phyloP scores from a whole-genome alignment of 2,113 vertebrate species.

The Tonatia bakeri region DNA sequence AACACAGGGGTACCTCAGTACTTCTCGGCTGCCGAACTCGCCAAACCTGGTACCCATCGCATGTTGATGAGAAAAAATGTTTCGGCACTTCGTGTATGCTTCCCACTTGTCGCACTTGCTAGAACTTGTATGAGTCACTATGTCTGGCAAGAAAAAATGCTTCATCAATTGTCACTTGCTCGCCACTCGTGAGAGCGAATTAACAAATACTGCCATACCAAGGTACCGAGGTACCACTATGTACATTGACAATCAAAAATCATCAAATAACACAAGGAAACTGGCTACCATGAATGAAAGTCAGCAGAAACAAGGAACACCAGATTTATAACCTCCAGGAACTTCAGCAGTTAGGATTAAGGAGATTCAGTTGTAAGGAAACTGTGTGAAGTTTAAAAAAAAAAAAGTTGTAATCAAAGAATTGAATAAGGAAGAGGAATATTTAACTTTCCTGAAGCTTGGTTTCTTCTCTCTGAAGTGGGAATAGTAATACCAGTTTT shows the following conservation, averaged over 20 bases:
- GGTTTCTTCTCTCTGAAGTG: neutral
- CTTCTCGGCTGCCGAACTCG: no score
- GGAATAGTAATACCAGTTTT: neutral
- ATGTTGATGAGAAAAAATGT: no score
- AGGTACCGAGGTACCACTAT: neutral
- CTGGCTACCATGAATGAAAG: neutral
- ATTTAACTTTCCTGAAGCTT: neutral
- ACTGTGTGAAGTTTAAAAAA: no score
- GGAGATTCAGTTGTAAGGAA: neutral
- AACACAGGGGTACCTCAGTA: neutral
- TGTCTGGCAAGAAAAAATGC: no score
- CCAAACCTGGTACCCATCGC: no score
- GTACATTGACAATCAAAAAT: neutral
- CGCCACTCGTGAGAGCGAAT: no score
- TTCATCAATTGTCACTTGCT: no score
- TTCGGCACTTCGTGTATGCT: no score
- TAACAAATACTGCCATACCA: no score
- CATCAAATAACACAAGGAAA: neutral
- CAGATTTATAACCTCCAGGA: neutral
- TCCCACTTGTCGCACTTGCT: no score
- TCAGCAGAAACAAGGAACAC: neutral
- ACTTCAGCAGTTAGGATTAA: neutral
- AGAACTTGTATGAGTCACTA: no score
- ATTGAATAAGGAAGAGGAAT: neutral
- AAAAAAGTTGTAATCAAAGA: neutral